These are phyloP conservation scores for Thymallus thymallus DNA, from an alignment of 2,113 vertebrate genomes.

Conservation along the genomic window DNA sequence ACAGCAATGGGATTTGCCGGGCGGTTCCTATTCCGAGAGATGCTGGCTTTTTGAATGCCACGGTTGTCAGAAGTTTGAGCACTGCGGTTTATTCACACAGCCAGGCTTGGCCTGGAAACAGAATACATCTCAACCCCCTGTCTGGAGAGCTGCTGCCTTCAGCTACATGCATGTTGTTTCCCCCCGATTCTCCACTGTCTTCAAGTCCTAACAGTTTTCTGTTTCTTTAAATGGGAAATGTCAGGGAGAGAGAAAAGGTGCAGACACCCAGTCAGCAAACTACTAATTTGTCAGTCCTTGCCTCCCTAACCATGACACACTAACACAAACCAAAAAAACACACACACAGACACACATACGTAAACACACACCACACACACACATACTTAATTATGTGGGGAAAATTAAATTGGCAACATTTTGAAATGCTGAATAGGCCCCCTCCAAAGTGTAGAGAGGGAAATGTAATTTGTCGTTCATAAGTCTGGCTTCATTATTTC, in stretches of 20 bases:
- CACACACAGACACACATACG: conserved; percentile 22
- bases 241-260: conserved; percentile 36
- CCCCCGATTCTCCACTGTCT: conserved; percentile 35
- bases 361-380: not conserved
- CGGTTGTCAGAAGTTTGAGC: conserved; percentile 58
- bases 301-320: conserved; percentile 24
- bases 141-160: conserved; percentile 44
- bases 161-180: conserved; percentile 37
- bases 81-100: conserved; percentile 52
- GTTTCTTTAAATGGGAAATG: conserved; percentile 44
- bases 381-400: too few relatives aligned
- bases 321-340: conserved; percentile 20
- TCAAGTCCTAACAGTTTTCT: conserved; percentile 43
- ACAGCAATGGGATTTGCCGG: conserved; percentile 33
- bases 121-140: conserved; percentile 34
- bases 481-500: conserved; percentile 38
- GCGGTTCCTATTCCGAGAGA: conserved; percentile 50
- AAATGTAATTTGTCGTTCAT: conserved; percentile 38
- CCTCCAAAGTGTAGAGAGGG: conserved; percentile 15
- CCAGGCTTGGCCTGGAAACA: conserved; percentile 58
- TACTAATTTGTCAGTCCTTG: conserved; percentile 23
- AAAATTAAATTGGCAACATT: too few relatives aligned
- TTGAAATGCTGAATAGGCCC: conserved; percentile 11
- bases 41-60: conserved; percentile 36
- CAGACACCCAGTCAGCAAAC: conserved; percentile 42